phyloP scores from a whole-genome alignment of 2,797 vertebrate species.

The Sebastolobus altivelis region DNA sequence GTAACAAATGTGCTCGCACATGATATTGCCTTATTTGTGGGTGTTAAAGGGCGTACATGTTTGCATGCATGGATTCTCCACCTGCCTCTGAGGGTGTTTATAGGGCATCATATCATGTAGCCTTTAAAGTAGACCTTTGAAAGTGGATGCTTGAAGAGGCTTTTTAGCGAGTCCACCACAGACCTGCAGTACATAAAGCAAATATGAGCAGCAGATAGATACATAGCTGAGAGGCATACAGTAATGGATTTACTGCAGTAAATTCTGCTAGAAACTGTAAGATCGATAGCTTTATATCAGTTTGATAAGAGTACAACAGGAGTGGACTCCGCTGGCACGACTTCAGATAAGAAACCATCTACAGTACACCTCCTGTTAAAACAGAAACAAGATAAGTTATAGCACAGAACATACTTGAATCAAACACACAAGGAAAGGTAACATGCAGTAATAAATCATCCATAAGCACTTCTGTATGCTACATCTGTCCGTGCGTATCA shows the following conservation, averaged over 20 bases:
- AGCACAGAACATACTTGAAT: not conserved
- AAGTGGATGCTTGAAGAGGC: not conserved
- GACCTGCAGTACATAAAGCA: not conserved
- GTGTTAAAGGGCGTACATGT: not conserved
- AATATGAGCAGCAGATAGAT: constrained; percentile 17
- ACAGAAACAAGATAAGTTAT: not conserved
- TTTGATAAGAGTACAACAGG: constrained; percentile 14
- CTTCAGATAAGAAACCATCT: constrained; percentile 10
- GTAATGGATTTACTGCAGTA: constrained; percentile 14
- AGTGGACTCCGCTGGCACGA: constrained; percentile 3
- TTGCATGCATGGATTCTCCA: not conserved
- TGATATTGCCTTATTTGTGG: not conserved
- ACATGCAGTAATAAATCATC: constrained; percentile 21
- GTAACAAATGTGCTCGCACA: not conserved
- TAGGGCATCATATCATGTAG: not conserved
- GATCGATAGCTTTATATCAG: constrained; percentile 18
- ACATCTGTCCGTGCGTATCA: constrained; percentile 5
- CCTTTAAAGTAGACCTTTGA: not conserved
- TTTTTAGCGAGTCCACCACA: not conserved
- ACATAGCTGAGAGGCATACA: constrained; percentile 7
- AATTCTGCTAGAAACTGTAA: not conserved
- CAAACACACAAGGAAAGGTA: not conserved
- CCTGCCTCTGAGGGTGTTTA: not conserved
- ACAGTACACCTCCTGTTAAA: not conserved
- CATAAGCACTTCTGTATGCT: constrained; percentile 1